Evolutionary conservation across 1,140 invertebrate genomes (phyloP).

Genomic region (Aleiodes sp.): DNA sequence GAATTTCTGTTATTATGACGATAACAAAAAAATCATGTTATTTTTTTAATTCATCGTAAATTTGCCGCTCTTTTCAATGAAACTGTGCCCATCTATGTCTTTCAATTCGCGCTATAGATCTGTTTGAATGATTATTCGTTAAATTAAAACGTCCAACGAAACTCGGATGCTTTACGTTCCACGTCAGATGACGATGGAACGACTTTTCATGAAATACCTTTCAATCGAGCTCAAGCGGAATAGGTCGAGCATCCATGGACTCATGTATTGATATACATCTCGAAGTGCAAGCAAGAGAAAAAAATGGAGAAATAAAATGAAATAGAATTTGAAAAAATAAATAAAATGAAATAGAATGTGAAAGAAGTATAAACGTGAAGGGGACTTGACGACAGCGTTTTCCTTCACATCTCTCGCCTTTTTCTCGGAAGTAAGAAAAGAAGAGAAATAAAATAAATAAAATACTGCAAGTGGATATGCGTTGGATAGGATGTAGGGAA

Average conservation of each 20-base stretch:
- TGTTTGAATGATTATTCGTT: no score
- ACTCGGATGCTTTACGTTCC: neutral
- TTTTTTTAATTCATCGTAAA: no score
- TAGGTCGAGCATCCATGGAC: neutral
- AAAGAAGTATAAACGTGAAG: neutral
- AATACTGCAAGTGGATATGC: neutral
- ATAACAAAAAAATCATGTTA: neutral
- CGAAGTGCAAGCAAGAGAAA: neutral
- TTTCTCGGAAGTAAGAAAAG: neutral
- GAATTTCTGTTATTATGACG: neutral
- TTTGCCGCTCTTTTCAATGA: no score
- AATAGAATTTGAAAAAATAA: neutral
- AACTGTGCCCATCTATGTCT: no score
- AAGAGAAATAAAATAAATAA: slow-evolving; percentile 3
- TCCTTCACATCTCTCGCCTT: neutral
- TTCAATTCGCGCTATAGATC: no score
- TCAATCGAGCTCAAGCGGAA: neutral
- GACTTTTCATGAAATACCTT: slow-evolving; percentile 8
- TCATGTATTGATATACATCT: neutral
- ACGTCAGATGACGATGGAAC: neutral
- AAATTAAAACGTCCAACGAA: neutral
- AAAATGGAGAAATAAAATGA: neutral
- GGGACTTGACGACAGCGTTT: neutral
- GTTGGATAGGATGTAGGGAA: neutral
- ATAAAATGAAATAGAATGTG: slow-evolving; percentile 1